A percentile compares a stretch with the other conserved stretches of the same genome.
phyloP scores from a whole-genome alignment of 2,797 vertebrate genomes.

The Synaphobranchus kaupii region DNA sequence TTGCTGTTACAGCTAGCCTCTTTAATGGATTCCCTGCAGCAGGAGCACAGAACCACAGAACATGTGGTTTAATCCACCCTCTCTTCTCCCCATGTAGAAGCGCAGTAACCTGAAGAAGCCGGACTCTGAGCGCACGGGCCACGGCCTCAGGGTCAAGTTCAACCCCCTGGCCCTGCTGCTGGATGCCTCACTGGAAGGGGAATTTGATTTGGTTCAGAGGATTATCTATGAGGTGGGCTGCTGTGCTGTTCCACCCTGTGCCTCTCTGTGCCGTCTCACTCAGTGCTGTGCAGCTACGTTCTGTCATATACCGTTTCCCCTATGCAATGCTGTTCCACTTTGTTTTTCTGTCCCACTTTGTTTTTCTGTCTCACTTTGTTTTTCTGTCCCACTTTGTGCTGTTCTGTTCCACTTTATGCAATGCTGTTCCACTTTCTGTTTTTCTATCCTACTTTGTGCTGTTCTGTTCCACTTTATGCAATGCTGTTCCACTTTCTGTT shows the following conservation, averaged over 20 bases:
- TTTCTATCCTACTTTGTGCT: background rate
- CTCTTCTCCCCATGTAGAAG: constrained; percentile 73
- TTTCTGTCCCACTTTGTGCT: background rate
- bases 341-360: background rate
- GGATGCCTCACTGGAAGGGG: constrained; percentile 94
- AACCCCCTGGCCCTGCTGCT: constrained; percentile 93
- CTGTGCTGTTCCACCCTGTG: background rate
- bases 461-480: background rate
- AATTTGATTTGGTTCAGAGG: constrained; percentile 96
- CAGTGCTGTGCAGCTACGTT: background rate
- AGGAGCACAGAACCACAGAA: background rate
- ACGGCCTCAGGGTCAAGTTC: constrained; percentile 92
- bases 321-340: background rate
- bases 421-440: background rate
- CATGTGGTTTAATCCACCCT: background rate
- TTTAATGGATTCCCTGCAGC: background rate
- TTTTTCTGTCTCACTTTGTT: background rate
- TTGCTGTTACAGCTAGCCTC: no score
- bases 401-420: background rate
- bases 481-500: background rate
- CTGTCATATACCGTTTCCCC: background rate
- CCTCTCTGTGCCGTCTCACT: background rate
- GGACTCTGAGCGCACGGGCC: constrained; percentile 90
- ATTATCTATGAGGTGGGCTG: constrained; percentile 91
- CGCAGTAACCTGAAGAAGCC: constrained; percentile 97